These are phyloP conservation scores for Bibio marci DNA, from an alignment of 2,888 invertebrate genomes.

Conservation along the genomic window DNA sequence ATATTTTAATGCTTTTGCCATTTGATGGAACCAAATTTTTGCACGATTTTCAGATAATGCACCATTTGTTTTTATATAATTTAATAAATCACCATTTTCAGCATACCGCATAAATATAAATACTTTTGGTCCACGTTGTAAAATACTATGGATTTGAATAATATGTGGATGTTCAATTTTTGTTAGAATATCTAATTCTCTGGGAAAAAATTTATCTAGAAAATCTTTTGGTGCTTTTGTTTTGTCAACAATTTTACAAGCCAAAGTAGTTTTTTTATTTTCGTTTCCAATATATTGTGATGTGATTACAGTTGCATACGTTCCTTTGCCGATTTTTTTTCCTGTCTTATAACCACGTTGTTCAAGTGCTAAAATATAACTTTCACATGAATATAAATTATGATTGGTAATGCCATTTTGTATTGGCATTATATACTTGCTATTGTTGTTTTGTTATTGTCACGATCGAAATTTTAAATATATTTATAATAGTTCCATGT, in stretches of 20 bases:
- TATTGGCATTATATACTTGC: too few species aligned
- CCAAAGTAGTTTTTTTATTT: slow-evolving; percentile 46
- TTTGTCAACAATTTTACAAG: slow-evolving; percentile 84
- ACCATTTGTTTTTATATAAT: slow-evolving; percentile 63
- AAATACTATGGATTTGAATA: slow-evolving; percentile 73
- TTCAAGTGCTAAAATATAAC: slow-evolving; percentile 71
- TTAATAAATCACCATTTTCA: slow-evolving; percentile 76
- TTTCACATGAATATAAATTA: slow-evolving; percentile 47
- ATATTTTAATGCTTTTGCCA: slow-evolving; percentile 68
- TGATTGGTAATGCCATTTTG: slow-evolving; percentile 6
- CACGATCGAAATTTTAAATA: too few species aligned
- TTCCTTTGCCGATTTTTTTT: slow-evolving; percentile 79
- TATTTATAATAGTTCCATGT: too few species aligned
- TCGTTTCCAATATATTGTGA: slow-evolving; percentile 62
- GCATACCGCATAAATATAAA: slow-evolving; percentile 87
- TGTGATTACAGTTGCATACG: slow-evolving; percentile 77
- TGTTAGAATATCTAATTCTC: slow-evolving; percentile 78
- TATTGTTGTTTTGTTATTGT: too few species aligned
- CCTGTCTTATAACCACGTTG: slow-evolving; percentile 48
- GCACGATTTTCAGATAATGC: slow-evolving; percentile 62
- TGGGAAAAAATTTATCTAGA: slow-evolving; percentile 80
- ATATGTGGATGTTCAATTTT: slow-evolving; percentile 82
- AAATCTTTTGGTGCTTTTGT: slow-evolving; percentile 78
- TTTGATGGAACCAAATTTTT: slow-evolving; percentile 72
- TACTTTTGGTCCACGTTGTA: slow-evolving; percentile 65